Base-by-base conservation (phyloP, 1,140 invertebrate genomes). In the Spodoptera litura region DNA sequence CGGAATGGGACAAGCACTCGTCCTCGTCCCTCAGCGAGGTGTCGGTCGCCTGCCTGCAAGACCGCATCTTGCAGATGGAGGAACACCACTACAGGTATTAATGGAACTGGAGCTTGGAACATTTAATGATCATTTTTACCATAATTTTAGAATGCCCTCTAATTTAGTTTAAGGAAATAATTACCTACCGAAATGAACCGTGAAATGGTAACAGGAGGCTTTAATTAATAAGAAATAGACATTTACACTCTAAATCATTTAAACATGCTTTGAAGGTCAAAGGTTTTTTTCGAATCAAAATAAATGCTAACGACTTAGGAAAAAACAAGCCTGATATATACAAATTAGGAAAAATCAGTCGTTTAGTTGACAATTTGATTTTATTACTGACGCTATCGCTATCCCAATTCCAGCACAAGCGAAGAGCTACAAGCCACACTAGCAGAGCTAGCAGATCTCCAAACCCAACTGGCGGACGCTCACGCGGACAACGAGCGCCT, bases 401-500 rank as follows among this genome's bases (percentile, higher is more conserved):
- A n/a, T 78, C 11, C 73, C 51, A 44, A 11, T 27, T 83, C 10
- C 83, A 95, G 94, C 77, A 99, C 98, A n/a, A 98, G 98, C 89
- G 98, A 99, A 94, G 98, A 99, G 93, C 95, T 99, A 0, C 98
- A 99, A 94, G 98, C 98, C 0, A 99, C 98, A 0, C 95, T 99
- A 56, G 98, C 99, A 85, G 98, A 99, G 94, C 94, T 99, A 72
- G 97, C 97, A 51, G 98, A 99, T 92, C 95, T 99, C 49, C 98
- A 97, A 92, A 96, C 97, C 31, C 98, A 98, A 91, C 95, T 99
- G 70, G 96, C 96, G 9, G 98, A 98, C 87, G 95, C 98, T 3
- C 98, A 98, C 89, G 95, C 96, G 4, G 98, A 98, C 88, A 99
- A 99, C 92, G 97, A 98, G 84, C 95, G 97, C 78, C 95, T 99